These are phyloP conservation scores for Taurulus bubalis DNA, from an alignment of 2,113 vertebrate species.

Conservation along the genomic window DNA sequence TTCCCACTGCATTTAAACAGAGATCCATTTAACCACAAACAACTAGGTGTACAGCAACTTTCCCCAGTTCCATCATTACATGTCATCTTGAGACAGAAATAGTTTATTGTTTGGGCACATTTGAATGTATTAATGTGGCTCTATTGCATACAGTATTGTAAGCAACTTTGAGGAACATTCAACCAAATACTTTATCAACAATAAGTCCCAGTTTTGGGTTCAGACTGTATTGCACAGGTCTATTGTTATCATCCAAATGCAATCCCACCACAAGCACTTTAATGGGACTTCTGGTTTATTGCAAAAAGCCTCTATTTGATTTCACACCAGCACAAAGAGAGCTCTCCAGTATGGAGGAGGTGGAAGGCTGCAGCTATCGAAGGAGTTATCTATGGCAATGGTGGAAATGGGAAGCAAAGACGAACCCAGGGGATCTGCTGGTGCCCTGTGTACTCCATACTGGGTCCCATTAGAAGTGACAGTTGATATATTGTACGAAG, in stretches of 20 bases:
- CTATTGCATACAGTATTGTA: neutral
- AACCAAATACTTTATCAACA: neutral
- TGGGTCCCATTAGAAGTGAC: constrained; percentile 81
- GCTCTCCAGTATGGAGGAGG: constrained; percentile 27
- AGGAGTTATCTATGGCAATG: constrained; percentile 57
- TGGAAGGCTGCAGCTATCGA: constrained; percentile 42
- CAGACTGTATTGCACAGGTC: neutral
- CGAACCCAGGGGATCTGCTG: constrained; percentile 64
- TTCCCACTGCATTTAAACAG: neutral
- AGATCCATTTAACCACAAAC: neutral
- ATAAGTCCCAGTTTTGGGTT: neutral
- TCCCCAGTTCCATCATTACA: neutral
- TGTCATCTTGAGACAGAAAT: neutral
- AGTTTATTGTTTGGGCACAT: neutral
- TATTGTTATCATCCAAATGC: constrained; percentile 1
- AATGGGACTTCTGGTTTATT: constrained; percentile 31
- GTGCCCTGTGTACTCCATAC: constrained; percentile 59
- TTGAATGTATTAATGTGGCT: neutral
- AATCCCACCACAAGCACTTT: constrained; percentile 6
- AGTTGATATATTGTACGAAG: constrained; percentile 83
- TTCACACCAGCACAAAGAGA: constrained; percentile 31
- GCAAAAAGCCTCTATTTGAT: constrained; percentile 28
- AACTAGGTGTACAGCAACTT: neutral
- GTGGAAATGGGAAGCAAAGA: constrained; percentile 68
- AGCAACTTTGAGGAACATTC: neutral